Evolutionary conservation across 2,888 invertebrate genomes (phyloP).

Genomic region (Abscondita cerata): DNA sequence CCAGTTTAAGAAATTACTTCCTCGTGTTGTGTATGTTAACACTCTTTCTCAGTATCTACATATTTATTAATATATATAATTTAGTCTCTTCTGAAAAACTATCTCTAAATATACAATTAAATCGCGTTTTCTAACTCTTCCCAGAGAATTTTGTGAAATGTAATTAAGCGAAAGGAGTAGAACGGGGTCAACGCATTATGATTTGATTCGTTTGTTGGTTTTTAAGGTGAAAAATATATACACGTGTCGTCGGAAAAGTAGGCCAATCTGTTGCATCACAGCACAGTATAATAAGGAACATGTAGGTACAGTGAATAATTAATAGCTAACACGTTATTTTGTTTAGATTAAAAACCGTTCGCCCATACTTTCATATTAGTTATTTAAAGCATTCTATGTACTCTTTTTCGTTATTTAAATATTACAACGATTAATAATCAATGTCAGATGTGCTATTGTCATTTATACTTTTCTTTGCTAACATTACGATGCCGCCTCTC

Average conservation of each 20-base stretch:
- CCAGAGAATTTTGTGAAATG: slow-evolving; percentile 21
- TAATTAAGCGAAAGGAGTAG: slow-evolving; percentile 11
- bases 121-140: background rate
- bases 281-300: slow-evolving; percentile 1
- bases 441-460: too few species aligned
- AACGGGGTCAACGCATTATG: slow-evolving; percentile 43
- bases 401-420: too few species aligned
- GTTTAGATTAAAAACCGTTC: too few species aligned
- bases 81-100: background rate
- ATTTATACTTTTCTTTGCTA: too few species aligned
- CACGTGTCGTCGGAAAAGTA: slow-evolving; percentile 47
- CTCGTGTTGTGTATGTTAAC: too few species aligned
- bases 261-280: slow-evolving; percentile 45
- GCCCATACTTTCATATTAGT: background rate
- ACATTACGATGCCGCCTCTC: too few species aligned
- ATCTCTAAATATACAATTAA: background rate
- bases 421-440: too few species aligned
- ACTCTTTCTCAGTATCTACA: too few species aligned
- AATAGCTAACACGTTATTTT: slow-evolving; percentile 18
- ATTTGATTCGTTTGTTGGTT: slow-evolving; percentile 39
- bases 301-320: too few species aligned
- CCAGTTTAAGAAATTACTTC: slow-evolving; percentile 5
- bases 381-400: too few species aligned
- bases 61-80: too few species aligned
- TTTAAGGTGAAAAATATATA: slow-evolving; percentile 36